Conservation (phyloP, 23 tunicate genomes). For the Ciona savignyi region DNA sequence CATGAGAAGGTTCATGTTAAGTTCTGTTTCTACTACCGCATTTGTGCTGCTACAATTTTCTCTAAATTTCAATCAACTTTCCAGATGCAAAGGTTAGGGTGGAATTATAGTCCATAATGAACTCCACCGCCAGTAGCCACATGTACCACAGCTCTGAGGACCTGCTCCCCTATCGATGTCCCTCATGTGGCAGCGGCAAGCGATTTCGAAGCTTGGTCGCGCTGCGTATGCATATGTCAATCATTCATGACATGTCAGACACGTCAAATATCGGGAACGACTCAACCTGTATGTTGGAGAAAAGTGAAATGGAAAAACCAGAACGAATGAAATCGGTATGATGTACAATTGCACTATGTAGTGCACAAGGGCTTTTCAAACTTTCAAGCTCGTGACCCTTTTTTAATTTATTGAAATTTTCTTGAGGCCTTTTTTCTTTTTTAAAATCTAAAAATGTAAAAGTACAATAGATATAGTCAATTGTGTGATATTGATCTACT, state of each 20-base stretch:
- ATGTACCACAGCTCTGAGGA: conserved; percentile 20
- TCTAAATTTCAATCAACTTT: too few relatives aligned
- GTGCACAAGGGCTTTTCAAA: not conserved
- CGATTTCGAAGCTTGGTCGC: conserved; percentile 56
- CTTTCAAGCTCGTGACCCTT: not conserved
- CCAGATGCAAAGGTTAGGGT: too few relatives aligned
- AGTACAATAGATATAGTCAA: too few relatives aligned
- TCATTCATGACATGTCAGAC: conserved; percentile 23
- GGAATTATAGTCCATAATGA: too few relatives aligned
- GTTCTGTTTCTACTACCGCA: too few relatives aligned
- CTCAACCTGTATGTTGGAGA: not conserved
- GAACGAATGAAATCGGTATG: not conserved
- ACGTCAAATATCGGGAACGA: not conserved
- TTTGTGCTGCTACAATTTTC: too few relatives aligned
- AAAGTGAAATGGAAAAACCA: not conserved
- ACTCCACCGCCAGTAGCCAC: not conserved
- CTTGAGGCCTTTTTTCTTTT: too few relatives aligned
- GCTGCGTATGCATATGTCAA: conserved; percentile 50
- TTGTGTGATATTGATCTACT: too few relatives aligned
- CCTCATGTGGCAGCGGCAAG: conserved; percentile 30
- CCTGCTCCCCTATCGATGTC: conserved; percentile 46
- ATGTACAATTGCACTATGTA: not conserved
- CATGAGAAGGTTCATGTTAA: too few relatives aligned
- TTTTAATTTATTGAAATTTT: not conserved
- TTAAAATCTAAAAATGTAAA: too few relatives aligned